These are phyloP conservation scores for Scaptomyza graminum DNA, from an alignment of 1,140 invertebrate species.

Conservation along the genomic window DNA sequence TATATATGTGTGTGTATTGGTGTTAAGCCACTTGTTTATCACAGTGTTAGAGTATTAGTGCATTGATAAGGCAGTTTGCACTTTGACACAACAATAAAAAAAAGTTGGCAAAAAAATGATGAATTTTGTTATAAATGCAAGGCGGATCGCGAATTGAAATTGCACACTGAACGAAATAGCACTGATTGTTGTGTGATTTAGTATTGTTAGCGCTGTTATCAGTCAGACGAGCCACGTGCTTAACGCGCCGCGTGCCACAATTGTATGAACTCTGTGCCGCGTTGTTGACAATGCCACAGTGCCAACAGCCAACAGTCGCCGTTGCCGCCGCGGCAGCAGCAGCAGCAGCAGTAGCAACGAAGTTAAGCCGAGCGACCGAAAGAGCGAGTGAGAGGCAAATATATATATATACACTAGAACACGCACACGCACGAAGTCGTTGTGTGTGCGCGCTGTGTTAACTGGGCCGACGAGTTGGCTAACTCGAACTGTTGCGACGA, in stretches of 20 bases:
- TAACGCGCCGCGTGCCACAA: slow-evolving; percentile 80
- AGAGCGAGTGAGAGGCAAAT: slow-evolving; percentile 6
- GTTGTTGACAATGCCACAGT: slow-evolving; percentile 74
- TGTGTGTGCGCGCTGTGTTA: slow-evolving; percentile 42
- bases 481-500: slow-evolving; percentile 24
- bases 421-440: slow-evolving; percentile 41
- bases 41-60: slow-evolving; percentile 38
- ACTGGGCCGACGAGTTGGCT: slow-evolving; percentile 64
- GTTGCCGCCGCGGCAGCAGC: slow-evolving; percentile 34
- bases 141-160: slow-evolving; percentile 8
- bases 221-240: slow-evolving; percentile 78
- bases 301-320: slow-evolving; percentile 54
- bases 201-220: slow-evolving; percentile 47
- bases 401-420: too few relatives aligned
- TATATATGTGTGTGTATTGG: neutral
- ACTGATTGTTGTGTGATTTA: neutral
- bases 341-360: slow-evolving; percentile 46
- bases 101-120: slow-evolving; percentile 10
- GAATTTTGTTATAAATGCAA: neutral
- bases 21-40: slow-evolving; percentile 49
- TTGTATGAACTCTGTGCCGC: slow-evolving; percentile 76
- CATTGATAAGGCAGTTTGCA: slow-evolving; percentile 36
- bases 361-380: slow-evolving; percentile 29
- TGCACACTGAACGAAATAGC: neutral
- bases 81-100: slow-evolving; percentile 1